Evolutionary conservation across 1,140 invertebrate genomes (phyloP), one percentile per base, ranked within the genome.

Genomic region (Hyphantria cunea): DNA sequence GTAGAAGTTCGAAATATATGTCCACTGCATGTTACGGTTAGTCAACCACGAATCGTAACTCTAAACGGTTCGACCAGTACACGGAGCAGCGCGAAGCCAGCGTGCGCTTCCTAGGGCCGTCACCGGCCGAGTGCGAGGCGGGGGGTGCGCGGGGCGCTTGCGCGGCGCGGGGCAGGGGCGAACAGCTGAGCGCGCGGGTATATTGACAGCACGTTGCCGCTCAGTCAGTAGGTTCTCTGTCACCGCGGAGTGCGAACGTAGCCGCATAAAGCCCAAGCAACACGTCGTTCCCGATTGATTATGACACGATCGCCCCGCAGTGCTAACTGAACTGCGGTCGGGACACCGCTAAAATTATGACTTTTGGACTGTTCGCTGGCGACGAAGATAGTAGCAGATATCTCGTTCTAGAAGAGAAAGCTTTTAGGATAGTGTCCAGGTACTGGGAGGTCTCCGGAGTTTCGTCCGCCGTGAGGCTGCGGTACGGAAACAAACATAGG

Each of bases 121-220:
- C 58, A 49, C 52, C 53, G 52, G 52, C 66, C 70, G 74, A 80
- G 53, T 74, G 77, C 48, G 65, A 53, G 54, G 70, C 53, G 58
- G 64, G 72, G 70, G 74, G 66, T 63, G 65, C 50, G 71, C 51
- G 76, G 74, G 72, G 70, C 65, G 67, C 74, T 54, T 61, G 77
- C 74, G 81, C 68, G 72, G 73, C 66, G 74, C 63, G 70, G 74
- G 74, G 67, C 61, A 66, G 78, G 72, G 74, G 76, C 71, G 75
- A 89, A 87, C 89, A 91, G 89, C 89, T 91, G 89, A 90, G 84
- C 82, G 72, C 71, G 62, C 63, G 77, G 76, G 80, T 91, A 90
- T 92, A 92, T 92, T 91, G 90, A 91, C 89, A 90, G 85, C 83
- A 75, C 62, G 84, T 84, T 90, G 82, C 78, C 80, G 72, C 67